Evolutionary conservation across 1,140 invertebrate species (phyloP).

Genomic region (Eumeta japonica): DNA sequence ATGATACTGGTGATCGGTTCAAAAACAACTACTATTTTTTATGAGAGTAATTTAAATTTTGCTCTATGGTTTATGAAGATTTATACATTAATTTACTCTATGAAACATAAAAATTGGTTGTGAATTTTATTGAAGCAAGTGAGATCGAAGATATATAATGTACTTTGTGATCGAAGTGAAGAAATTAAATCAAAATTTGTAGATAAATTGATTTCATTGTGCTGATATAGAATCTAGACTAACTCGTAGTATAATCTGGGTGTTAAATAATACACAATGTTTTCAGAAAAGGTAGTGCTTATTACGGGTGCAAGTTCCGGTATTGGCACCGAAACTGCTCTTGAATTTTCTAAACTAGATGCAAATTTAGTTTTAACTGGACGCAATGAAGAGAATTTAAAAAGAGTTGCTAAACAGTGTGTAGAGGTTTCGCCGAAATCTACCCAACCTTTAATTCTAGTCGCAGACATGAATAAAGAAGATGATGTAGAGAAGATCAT

Average conservation of each 20-base stretch:
- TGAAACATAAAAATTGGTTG: too few species aligned
- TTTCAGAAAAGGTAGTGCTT: conserved; percentile 66
- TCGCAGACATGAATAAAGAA: conserved; percentile 69
- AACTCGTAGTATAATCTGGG: background rate
- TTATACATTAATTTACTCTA: too few species aligned
- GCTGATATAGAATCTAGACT: too few species aligned
- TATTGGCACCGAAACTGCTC: conserved; percentile 79
- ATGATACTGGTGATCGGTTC: too few species aligned
- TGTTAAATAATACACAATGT: conserved; percentile 42
- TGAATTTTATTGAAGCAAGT: too few species aligned
- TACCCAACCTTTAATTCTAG: conserved; percentile 53
- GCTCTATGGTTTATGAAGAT: too few species aligned
- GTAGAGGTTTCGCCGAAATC: conserved; percentile 37
- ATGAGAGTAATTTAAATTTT: too few species aligned
- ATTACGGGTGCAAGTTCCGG: conserved; percentile 83
- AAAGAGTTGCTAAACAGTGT: conserved; percentile 63
- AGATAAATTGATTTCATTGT: too few species aligned
- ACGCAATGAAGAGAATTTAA: conserved; percentile 33
- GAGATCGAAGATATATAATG: too few species aligned
- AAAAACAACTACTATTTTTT: too few species aligned
- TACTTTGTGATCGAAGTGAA: too few species aligned
- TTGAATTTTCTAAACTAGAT: conserved; percentile 71
- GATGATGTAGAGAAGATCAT: conserved; percentile 63
- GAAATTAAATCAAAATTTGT: too few species aligned
- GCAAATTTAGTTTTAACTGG: conserved; percentile 69